A percentile compares a stretch with the other conserved stretches of the same genome.
Conservation (phyloP, 2,888 invertebrate species). For the Campoletis raptor region DNA sequence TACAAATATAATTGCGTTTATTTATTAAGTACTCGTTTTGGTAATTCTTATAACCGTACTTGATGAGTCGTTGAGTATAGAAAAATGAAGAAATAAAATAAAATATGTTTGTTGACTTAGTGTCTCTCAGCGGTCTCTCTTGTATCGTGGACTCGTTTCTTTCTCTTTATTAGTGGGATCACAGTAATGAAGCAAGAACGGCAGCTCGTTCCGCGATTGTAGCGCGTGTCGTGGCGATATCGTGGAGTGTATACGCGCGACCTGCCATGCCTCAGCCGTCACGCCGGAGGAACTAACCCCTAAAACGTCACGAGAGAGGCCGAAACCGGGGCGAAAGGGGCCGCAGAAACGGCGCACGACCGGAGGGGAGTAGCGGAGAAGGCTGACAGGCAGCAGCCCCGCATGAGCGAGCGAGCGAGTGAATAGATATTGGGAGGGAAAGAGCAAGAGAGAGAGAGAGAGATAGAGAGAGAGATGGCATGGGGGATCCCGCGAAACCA, state of each 20-base stretch:
- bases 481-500: constrained; percentile 76
- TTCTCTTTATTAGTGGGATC: constrained; percentile 37
- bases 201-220: constrained; percentile 47
- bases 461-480: constrained; percentile 50
- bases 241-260: constrained; percentile 66
- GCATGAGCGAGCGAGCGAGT: constrained; percentile 30
- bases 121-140: constrained; percentile 5
- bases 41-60: background rate
- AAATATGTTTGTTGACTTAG: background rate
- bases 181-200: constrained; percentile 56
- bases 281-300: constrained; percentile 75
- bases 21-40: background rate
- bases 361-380: constrained; percentile 60
- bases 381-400: constrained; percentile 29
- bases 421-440: constrained; percentile 37
- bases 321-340: constrained; percentile 70
- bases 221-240: constrained; percentile 66
- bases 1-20: background rate
- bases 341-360: constrained; percentile 45
- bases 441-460: constrained; percentile 21
- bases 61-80: background rate
- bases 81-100: constrained; percentile 27
- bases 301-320: constrained; percentile 71
- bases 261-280: constrained; percentile 73
- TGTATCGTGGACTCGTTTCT: constrained; percentile 11